Base-by-base conservation (phyloP, 2,113 vertebrate genomes). In the Shinisaurus crocodilurus region DNA sequence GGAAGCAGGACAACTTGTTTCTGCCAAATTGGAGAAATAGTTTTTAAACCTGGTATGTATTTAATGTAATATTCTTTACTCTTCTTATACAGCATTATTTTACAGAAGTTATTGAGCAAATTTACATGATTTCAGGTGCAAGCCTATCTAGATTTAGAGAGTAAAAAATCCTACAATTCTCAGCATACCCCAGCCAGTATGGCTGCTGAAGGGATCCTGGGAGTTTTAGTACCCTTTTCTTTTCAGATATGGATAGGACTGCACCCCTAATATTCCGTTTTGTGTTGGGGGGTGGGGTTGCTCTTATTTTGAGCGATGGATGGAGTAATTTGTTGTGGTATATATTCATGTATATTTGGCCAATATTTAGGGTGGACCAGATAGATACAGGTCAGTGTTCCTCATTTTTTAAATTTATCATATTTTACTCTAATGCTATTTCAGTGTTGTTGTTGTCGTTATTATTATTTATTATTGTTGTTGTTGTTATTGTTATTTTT, bases 51-150 rank as follows among this genome's bases (percentile, higher is more conserved):
- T 0, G 97, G 98, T 98, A 82, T 0, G 96, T 91, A 1, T 75
- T 85, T 1, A 0, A 0, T 0, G 13, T 2, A 29, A 2, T 0
- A 3, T 0, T 0, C 0, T 12, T 0, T 37, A 0, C 0, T 5
- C 34, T 0, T 1, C 0, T 2, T 0, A 25, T 0, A 0, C 0
- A 18, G 8, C 3, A 0, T 3, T 0, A 0, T 0, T 29, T 4
- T 3, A 0, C 15, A 20, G 6, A 63, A 20, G 6, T 63, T 18
- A 5, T 63, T 2, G 15, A 10, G 50, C 50, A 54, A 63, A 0
- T 63, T 20, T 18, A 9, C 20, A 70, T 70, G 32, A 70, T 70
- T 70, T 54, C 10, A 54, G 5, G 50, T 54, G 50, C 50, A 54
- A 54, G 50, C 50, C 50, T 54, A 54, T 54, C 5, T 10, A 6